Evolutionary conservation across 1,140 invertebrate species (phyloP).

Genomic region (Brachionus plicatilis): DNA sequence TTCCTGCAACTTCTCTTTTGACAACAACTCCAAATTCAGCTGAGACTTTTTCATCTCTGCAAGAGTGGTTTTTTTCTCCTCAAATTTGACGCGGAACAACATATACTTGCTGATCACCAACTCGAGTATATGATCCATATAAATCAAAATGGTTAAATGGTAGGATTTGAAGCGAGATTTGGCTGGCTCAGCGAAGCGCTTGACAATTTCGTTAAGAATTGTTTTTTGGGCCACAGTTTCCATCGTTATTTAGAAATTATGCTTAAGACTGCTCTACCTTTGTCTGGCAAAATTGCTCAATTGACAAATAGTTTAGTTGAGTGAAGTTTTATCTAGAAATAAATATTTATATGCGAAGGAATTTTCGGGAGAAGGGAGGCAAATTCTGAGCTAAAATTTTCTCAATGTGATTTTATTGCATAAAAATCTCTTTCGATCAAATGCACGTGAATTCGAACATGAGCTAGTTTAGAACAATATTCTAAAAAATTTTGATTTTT

Average conservation of each 20-base stretch:
- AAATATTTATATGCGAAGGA: not conserved
- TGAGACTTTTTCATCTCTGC: not conserved
- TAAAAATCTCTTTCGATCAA: not conserved
- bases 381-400: not conserved
- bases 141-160: not conserved
- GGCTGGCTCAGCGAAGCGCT: not conserved
- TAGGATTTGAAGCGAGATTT: not conserved
- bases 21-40: not conserved
- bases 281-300: not conserved
- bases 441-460: not conserved
- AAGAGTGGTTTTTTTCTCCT: not conserved
- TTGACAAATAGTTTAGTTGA: not conserved
- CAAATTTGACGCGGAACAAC: not conserved
- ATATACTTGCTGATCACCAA: constrained; percentile 2
- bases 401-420: not conserved
- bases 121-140: constrained; percentile 4
- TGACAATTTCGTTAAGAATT: not conserved
- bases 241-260: constrained; percentile 3
- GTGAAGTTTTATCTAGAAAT: not conserved
- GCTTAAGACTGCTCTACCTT: not conserved
- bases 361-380: not conserved
- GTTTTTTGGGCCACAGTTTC: constrained; percentile 18
- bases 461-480: not conserved
- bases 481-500: not conserved
- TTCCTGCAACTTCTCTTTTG: not conserved